A percentile compares a stretch with the other conserved stretches of the same genome.
Conservation (phyloP, 2,113 vertebrate genomes). For the Leptodactylus fuscus region DNA sequence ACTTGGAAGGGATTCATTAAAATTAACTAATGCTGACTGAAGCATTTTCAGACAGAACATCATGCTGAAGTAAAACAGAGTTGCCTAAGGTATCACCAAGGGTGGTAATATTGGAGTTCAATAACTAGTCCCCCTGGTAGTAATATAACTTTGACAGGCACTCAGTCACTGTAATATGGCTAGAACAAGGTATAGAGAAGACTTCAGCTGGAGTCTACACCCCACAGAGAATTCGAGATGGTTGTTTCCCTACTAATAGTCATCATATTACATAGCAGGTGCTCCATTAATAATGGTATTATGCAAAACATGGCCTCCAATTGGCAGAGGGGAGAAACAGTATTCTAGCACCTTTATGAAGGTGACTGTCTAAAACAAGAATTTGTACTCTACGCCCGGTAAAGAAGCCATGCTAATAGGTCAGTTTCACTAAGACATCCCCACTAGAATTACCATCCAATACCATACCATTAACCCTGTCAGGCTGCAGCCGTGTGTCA, state of each 20-base stretch:
- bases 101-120: not conserved
- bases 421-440: not conserved
- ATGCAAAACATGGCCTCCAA: not conserved
- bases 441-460: not conserved
- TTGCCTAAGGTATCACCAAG: conserved; percentile 25
- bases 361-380: not conserved
- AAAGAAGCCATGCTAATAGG: not conserved
- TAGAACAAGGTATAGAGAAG: conserved; percentile 1
- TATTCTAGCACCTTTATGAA: not conserved
- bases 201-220: not conserved
- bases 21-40: conserved; percentile 23
- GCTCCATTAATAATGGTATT: not conserved
- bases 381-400: not conserved
- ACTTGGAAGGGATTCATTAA: conserved; percentile 30
- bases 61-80: conserved; percentile 13
- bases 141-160: conserved; percentile 17
- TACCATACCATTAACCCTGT: too few species aligned
- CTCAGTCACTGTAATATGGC: conserved; percentile 22
- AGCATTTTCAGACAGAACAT: conserved; percentile 10
- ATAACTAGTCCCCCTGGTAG: conserved; percentile 26
- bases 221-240: not conserved
- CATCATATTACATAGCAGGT: not conserved
- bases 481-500: not conserved
- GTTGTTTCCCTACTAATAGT: not conserved
- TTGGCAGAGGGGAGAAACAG: not conserved